Percentiles rank a stretch among this genome's conserved stretches.
Evolutionary conservation across 2,888 invertebrate species (phyloP).

Genomic region (Dorcus hopei): DNA sequence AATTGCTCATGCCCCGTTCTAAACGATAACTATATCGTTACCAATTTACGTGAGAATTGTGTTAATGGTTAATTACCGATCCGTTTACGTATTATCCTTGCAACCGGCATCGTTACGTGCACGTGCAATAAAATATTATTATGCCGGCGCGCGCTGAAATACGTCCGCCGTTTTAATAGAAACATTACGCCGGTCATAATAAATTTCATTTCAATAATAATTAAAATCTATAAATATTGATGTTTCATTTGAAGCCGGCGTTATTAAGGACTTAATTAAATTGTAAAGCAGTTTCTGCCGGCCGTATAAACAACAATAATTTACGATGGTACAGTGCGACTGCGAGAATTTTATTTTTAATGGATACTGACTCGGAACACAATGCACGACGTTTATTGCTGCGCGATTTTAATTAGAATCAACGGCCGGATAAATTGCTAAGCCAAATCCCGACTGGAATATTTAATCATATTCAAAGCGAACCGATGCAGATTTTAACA

Average conservation of each 20-base stretch:
- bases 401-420: too few relatives aligned
- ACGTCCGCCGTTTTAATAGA: background rate
- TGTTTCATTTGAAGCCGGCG: background rate
- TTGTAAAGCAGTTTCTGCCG: too few relatives aligned
- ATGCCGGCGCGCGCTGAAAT: background rate
- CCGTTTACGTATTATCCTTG: background rate
- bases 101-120: background rate
- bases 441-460: too few relatives aligned
- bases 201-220: background rate
- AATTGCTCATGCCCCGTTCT: conserved; percentile 24
- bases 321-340: too few relatives aligned
- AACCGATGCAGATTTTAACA: too few relatives aligned
- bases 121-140: background rate
- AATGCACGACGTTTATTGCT: too few relatives aligned
- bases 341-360: too few relatives aligned
- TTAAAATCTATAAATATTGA: background rate
- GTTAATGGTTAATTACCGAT: conserved; percentile 24
- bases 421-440: too few relatives aligned
- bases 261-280: too few relatives aligned
- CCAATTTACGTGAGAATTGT: conserved; percentile 32
- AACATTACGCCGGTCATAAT: background rate
- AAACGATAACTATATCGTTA: conserved; percentile 34
- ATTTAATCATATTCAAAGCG: too few relatives aligned
- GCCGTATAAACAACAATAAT: too few relatives aligned
- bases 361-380: too few relatives aligned